Percentiles rank a stretch among this genome's conserved stretches.
These are phyloP conservation scores for Ibidorhyncha struthersii DNA, from an alignment of 2,113 vertebrate species.

Conservation along the genomic window DNA sequence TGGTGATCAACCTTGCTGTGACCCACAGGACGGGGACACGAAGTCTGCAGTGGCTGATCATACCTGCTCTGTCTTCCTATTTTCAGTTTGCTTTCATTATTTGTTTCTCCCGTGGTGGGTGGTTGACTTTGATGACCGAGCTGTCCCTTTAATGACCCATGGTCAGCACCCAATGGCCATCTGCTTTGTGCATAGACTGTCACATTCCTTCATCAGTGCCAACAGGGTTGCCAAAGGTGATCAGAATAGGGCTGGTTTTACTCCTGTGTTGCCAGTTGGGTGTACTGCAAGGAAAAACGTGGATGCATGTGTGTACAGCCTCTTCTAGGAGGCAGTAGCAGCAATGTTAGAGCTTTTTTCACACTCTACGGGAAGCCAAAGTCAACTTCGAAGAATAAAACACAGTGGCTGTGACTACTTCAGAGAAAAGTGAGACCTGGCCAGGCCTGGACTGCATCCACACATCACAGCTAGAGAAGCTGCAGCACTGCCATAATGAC, in stretches of 20 bases:
- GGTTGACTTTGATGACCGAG: not conserved
- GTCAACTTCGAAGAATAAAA: not conserved
- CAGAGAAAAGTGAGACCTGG: not conserved
- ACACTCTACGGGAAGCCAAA: not conserved
- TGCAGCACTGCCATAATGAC: not conserved
- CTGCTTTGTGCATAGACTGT: not conserved
- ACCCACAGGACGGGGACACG: not conserved
- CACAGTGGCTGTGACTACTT: not conserved
- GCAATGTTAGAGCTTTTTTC: not conserved
- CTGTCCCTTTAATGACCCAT: not conserved
- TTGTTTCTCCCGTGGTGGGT: not conserved
- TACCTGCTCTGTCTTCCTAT: not conserved
- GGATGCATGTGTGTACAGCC: not conserved
- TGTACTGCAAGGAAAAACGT: not conserved
- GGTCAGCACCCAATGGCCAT: not conserved
- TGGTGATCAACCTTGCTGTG: not conserved
- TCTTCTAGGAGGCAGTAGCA: not conserved
- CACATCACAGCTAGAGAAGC: not conserved
- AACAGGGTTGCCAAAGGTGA: fast-evolving
- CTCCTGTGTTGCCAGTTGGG: not conserved
- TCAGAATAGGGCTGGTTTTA: not conserved
- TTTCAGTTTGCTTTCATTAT: not conserved
- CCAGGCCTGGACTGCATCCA: not conserved
- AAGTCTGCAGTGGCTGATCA: not conserved
- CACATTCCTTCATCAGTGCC: not conserved